These are phyloP conservation scores for Cercopithecus neglectus DNA, from an alignment of 2,797 vertebrate genomes.

Conservation along the genomic window DNA sequence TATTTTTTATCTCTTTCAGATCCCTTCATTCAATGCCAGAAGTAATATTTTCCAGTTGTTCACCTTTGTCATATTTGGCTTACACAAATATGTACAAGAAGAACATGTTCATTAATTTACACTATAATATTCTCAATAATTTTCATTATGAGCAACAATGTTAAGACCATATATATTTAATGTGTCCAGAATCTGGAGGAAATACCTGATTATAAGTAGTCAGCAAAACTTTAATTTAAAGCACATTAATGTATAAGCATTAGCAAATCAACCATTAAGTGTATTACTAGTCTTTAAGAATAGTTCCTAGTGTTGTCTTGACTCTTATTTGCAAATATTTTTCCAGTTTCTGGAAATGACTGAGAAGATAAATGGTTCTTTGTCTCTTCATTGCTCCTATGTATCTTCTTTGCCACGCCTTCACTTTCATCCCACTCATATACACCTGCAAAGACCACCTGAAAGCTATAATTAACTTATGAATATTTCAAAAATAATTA, in stretches of 20 bases:
- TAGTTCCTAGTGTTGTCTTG: not conserved
- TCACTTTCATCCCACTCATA: not conserved
- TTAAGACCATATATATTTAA: not conserved
- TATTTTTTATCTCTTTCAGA: not conserved
- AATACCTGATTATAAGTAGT: not conserved
- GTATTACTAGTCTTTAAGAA: not conserved
- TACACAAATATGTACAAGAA: not conserved
- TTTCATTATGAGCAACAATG: not conserved
- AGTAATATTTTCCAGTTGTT: not conserved
- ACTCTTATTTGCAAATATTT: not conserved
- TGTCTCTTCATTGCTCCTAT: not conserved
- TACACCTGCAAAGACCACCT: not conserved
- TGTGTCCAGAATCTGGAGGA: not conserved
- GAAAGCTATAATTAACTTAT: not conserved
- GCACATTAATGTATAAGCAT: not conserved
- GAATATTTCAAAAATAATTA: not conserved
- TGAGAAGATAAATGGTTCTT: not conserved
- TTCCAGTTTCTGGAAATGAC: slow-evolving; percentile 20
- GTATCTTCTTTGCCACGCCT: not conserved
- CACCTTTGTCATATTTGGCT: not conserved
- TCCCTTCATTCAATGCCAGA: not conserved
- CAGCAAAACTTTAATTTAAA: not conserved
- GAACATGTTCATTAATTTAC: not conserved
- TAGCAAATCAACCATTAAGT: not conserved
- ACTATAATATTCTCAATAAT: not conserved